These are phyloP conservation scores for Meiosimyza platycephala DNA, from an alignment of 2,888 invertebrate species.

Conservation along the genomic window DNA sequence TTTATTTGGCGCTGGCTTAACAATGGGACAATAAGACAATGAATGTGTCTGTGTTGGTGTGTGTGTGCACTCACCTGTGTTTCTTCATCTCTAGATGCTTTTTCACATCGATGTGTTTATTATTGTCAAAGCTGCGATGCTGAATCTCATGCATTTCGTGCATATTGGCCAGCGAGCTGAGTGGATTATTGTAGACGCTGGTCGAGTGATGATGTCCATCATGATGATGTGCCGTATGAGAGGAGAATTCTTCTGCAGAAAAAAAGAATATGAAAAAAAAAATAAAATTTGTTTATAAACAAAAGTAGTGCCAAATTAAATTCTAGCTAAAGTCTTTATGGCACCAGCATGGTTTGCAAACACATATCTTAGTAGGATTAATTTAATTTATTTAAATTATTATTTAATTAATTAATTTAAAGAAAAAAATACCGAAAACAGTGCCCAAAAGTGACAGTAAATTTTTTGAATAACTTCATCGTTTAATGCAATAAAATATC, in stretches of 20 bases:
- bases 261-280: constrained; percentile 20
- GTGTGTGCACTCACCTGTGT: constrained; percentile 61
- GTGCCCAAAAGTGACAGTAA: too few species aligned
- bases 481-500: too few species aligned
- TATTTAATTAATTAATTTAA: too few species aligned
- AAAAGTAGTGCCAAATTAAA: background rate
- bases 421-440: too few species aligned
- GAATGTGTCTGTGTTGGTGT: too few species aligned
- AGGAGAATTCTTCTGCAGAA: constrained; percentile 57
- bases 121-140: constrained; percentile 63
- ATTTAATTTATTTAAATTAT: too few species aligned
- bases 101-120: constrained; percentile 57
- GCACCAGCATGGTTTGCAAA: too few species aligned
- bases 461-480: too few species aligned
- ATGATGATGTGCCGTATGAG: constrained; percentile 56
- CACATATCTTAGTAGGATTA: too few species aligned
- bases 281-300: background rate
- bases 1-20: too few species aligned
- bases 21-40: too few species aligned
- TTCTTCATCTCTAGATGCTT: constrained; percentile 64
- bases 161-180: constrained; percentile 62
- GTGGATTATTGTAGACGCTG: constrained; percentile 63
- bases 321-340: background rate
- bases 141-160: constrained; percentile 57
- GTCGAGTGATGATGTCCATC: constrained; percentile 56